A percentile compares a stretch with the other conserved stretches of the same genome.
These are phyloP conservation scores for Dynastes tityus DNA, from an alignment of 2,888 invertebrate genomes.

Conservation along the genomic window DNA sequence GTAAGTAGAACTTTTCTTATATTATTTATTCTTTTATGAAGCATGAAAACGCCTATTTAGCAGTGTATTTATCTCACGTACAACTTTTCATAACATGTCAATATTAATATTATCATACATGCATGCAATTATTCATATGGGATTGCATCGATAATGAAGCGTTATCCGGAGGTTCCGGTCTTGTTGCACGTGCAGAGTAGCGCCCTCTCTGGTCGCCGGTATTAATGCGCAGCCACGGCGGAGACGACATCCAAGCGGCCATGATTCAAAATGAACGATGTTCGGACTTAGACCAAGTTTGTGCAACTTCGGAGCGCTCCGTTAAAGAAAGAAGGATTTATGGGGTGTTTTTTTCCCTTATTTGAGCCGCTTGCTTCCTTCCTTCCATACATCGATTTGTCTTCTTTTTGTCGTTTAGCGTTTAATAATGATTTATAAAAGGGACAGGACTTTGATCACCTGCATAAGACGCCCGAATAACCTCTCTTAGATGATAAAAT, in stretches of 20 bases:
- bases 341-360: conserved; percentile 66
- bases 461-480: conserved; percentile 56
- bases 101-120: conserved; percentile 31
- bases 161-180: conserved; percentile 53
- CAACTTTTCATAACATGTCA: neutral
- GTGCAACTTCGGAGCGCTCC: conserved; percentile 67
- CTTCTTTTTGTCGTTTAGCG: conserved; percentile 70
- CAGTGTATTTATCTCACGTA: neutral
- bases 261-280: conserved; percentile 71
- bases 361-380: conserved; percentile 64
- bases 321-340: conserved; percentile 70
- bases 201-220: conserved; percentile 61
- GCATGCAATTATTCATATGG: conserved; percentile 44
- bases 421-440: conserved; percentile 69
- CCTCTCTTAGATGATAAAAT: conserved; percentile 52
- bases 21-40: too few relatives aligned
- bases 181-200: conserved; percentile 58
- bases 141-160: conserved; percentile 50
- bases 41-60: too few relatives aligned
- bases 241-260: conserved; percentile 67
- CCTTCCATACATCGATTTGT: conserved; percentile 69
- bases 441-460: conserved; percentile 60
- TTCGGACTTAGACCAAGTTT: conserved; percentile 70
- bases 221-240: conserved; percentile 69
- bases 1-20: too few relatives aligned